A percentile compares a stretch with the other conserved stretches of the same genome.
Evolutionary conservation across 2,888 invertebrate genomes (phyloP).

Genomic region (Lithophane ornitopus): DNA sequence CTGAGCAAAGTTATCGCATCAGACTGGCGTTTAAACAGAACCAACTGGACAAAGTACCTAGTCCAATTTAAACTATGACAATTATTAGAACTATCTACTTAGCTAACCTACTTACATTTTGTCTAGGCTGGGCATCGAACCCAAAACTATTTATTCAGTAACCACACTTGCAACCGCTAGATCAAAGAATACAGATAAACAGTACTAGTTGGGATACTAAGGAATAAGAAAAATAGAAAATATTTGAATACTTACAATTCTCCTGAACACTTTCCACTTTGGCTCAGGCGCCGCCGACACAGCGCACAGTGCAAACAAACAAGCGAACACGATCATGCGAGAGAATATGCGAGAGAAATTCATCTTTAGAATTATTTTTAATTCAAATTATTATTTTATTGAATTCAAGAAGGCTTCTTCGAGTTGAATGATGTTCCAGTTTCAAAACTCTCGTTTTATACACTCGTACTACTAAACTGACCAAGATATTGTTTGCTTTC

Average conservation of each 20-base stretch:
- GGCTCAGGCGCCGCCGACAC: constrained; percentile 77
- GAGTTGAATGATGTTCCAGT: constrained; percentile 51
- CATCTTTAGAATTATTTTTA: constrained; percentile 68
- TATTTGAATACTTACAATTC: constrained; percentile 74
- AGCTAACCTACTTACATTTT: neutral
- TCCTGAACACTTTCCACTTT: constrained; percentile 78
- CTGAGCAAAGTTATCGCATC: no score
- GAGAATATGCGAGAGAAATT: constrained; percentile 75
- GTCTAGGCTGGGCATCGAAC: neutral
- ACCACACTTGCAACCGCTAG: neutral
- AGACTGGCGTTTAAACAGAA: no score
- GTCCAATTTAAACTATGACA: neutral
- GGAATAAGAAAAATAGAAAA: neutral
- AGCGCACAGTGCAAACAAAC: constrained; percentile 71
- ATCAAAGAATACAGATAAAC: neutral
- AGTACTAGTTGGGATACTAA: neutral
- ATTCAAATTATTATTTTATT: constrained; percentile 33
- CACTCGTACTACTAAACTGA: constrained; percentile 10
- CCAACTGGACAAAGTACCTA: neutral
- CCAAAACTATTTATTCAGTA: neutral
- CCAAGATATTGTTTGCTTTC: constrained; percentile 5
- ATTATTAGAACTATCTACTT: neutral
- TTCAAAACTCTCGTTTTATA: constrained; percentile 46
- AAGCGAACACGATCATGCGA: constrained; percentile 73
- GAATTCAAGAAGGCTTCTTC: constrained; percentile 23